A percentile compares a stretch with the other conserved stretches of the same genome.
phyloP scores from a whole-genome alignment of 2,888 invertebrate genomes.

The Nomada flava region DNA sequence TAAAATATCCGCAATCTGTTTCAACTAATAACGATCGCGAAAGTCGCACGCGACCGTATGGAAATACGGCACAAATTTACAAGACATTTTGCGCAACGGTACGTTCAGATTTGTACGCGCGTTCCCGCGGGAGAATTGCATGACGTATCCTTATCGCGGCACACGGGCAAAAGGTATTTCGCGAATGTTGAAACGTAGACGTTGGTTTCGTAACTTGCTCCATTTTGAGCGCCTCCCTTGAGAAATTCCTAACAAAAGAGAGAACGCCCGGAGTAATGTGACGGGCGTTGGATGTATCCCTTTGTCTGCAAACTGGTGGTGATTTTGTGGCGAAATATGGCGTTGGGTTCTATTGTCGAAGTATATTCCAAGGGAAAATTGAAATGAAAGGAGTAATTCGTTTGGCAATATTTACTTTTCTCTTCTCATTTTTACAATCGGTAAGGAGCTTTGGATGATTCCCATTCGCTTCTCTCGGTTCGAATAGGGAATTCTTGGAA shows the following conservation, averaged over 20 bases:
- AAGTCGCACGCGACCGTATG: conserved; percentile 25
- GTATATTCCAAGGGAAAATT: neutral
- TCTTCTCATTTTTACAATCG: neutral
- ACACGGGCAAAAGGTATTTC: conserved; percentile 6
- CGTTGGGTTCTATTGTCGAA: conserved; percentile 4
- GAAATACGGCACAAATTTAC: conserved; percentile 20
- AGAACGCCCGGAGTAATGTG: conserved; percentile 10
- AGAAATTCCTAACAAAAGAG: conserved; percentile 10
- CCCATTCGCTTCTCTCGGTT: neutral
- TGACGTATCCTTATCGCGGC: conserved; percentile 13
- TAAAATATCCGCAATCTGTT: neutral
- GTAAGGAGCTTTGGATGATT: neutral
- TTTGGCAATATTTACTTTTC: neutral
- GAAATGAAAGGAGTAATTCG: neutral
- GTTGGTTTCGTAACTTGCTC: conserved; percentile 8
- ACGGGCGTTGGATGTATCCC: conserved; percentile 28
- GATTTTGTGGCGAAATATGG: conserved; percentile 16
- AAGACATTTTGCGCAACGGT: conserved; percentile 2
- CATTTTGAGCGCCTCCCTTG: neutral
- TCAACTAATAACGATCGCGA: neutral
- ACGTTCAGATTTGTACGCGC: conserved; percentile 17
- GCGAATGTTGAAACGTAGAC: conserved; percentile 6
- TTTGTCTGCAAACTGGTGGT: conserved; percentile 27
- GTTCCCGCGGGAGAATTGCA: conserved; percentile 3
- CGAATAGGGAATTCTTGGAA: neutral